phyloP scores from a whole-genome alignment of 2,113 vertebrate species.

The Hippoglossus stenolepis region DNA sequence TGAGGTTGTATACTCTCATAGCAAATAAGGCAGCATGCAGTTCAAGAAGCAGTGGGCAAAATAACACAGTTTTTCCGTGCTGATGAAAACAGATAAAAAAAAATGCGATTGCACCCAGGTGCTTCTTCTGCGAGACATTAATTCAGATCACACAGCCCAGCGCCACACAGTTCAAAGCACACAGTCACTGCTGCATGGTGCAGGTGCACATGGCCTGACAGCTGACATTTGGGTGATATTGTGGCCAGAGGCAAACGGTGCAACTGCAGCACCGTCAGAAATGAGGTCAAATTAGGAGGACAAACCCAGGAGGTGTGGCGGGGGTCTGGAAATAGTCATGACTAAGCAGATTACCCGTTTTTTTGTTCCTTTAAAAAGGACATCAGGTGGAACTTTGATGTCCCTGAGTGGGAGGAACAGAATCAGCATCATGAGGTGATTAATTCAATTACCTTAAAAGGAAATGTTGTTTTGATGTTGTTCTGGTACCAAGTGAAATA shows the following conservation, averaged over 20 bases:
- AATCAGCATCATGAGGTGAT: background rate
- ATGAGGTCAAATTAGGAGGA: conserved; percentile 57
- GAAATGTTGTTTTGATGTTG: conserved; percentile 4
- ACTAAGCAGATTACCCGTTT: conserved; percentile 32
- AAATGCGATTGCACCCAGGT: background rate
- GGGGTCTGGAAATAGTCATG: conserved; percentile 22
- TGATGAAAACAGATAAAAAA: conserved; percentile 6
- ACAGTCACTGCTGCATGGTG: conserved; percentile 12
- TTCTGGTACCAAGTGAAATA: background rate
- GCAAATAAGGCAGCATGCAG: background rate
- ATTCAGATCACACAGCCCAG: conserved; percentile 35
- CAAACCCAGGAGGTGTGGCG: conserved; percentile 42
- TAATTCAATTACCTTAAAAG: conserved; percentile 13
- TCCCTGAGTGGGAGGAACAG: conserved; percentile 8
- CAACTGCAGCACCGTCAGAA: conserved; percentile 24
- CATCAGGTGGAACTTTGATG: conserved; percentile 1
- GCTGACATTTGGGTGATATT: conserved; percentile 45
- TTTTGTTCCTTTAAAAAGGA: conserved; percentile 29
- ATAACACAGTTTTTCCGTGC: background rate
- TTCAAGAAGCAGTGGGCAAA: background rate
- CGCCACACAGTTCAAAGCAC: conserved; percentile 15
- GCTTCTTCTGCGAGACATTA: conserved; percentile 16
- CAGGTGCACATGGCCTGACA: conserved; percentile 40
- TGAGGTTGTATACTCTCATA: background rate
- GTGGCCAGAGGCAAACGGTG: conserved; percentile 24